A percentile compares a stretch with the other conserved stretches of the same genome.
Evolutionary conservation across 2,797 vertebrate genomes (phyloP).

Genomic region (Sarcophilus harrisii): DNA sequence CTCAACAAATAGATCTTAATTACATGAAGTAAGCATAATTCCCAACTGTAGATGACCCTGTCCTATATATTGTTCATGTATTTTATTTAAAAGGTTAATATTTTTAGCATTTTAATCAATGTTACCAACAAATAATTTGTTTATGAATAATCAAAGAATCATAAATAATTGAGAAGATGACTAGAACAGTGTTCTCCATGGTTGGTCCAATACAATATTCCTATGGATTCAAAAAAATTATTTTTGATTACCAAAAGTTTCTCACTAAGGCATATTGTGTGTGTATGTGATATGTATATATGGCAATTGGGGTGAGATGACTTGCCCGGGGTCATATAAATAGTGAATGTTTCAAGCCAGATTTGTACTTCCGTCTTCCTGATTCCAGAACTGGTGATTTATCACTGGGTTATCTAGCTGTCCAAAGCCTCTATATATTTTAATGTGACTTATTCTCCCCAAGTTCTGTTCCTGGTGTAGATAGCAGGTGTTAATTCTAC

Average conservation of each 20-base stretch:
- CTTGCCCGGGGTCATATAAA: background rate
- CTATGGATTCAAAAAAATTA: too few species aligned
- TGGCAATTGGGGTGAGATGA: background rate
- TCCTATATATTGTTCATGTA: background rate
- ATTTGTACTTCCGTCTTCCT: too few species aligned
- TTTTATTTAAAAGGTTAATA: slow-evolving; percentile 6
- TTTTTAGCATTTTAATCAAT: background rate
- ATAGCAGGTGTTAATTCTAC: background rate
- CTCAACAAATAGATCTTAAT: background rate
- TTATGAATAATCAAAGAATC: background rate
- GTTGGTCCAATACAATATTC: too few species aligned
- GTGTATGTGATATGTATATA: too few species aligned
- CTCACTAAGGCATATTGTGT: too few species aligned
- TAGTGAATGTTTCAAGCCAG: background rate
- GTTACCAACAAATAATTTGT: background rate
- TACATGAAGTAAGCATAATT: background rate
- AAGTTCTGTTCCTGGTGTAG: background rate
- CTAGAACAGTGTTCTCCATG: too few species aligned
- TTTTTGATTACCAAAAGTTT: too few species aligned
- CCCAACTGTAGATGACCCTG: background rate
- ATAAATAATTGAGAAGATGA: background rate
- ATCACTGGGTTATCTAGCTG: background rate
- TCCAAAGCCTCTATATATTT: background rate
- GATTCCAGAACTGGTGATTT: background rate
- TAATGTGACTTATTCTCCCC: background rate